Conservation (phyloP, 2,113 vertebrate genomes). For the Scolopax mira region DNA sequence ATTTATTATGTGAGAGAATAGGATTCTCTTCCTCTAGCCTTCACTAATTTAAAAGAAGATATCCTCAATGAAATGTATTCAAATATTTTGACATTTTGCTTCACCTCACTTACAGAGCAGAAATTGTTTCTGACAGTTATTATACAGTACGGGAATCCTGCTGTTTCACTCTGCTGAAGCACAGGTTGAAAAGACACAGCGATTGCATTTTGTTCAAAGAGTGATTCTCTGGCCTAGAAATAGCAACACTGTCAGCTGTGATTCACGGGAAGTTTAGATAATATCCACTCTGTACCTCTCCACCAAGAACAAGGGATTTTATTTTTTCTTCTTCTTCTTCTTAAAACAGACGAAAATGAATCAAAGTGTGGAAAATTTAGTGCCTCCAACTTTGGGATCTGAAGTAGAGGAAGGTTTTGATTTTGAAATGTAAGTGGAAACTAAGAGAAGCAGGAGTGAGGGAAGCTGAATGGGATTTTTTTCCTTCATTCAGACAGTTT, state of each 20-base stretch:
- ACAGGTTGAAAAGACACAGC: slow-evolving; percentile 85
- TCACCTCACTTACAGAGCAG: slow-evolving; percentile 98
- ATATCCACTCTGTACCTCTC: slow-evolving; percentile 72
- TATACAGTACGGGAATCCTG: slow-evolving; percentile 87
- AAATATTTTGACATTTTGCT: slow-evolving; percentile 99
- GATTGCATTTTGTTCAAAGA: slow-evolving; percentile 86
- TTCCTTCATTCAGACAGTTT: background rate
- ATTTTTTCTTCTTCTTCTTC: background rate
- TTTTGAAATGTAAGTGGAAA: background rate
- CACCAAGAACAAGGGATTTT: slow-evolving; percentile 26
- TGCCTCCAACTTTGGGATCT: background rate
- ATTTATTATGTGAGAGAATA: slow-evolving; percentile 84
- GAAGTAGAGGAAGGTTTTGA: background rate
- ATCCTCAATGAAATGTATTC: slow-evolving; percentile 97
- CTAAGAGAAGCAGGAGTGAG: background rate
- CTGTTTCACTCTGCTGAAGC: slow-evolving; percentile 83
- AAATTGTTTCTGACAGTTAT: slow-evolving; percentile 99
- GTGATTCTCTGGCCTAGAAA: slow-evolving; percentile 79
- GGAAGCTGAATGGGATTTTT: background rate
- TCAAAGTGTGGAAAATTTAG: background rate
- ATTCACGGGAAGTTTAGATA: slow-evolving; percentile 80
- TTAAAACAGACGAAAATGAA: slow-evolving; percentile 56
- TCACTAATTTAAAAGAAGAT: slow-evolving; percentile 89
- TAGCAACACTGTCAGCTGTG: slow-evolving; percentile 81
- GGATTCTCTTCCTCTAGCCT: slow-evolving; percentile 82